phyloP scores from a whole-genome alignment of 2,113 vertebrate genomes.

The Dendrocopos noguchii region DNA sequence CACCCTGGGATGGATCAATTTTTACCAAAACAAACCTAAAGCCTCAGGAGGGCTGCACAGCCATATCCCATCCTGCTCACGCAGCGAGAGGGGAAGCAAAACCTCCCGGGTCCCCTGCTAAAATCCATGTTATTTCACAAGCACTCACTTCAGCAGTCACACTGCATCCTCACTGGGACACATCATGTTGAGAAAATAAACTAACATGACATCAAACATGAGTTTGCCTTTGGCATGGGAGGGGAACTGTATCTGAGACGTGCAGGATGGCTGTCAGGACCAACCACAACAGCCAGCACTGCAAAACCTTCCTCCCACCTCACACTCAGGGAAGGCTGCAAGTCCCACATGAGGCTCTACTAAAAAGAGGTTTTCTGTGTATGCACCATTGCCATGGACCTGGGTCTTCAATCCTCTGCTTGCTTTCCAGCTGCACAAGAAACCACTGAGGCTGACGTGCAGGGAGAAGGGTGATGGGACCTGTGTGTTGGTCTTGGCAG shows the following conservation, averaged over 20 bases:
- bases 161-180: background rate
- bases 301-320: background rate
- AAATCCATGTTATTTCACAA: background rate
- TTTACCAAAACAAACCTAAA: background rate
- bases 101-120: background rate
- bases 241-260: background rate
- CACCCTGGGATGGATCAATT: background rate
- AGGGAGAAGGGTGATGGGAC: background rate
- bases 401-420: background rate
- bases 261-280: constrained; percentile 2
- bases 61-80: background rate
- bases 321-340: background rate
- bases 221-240: background rate
- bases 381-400: rapidly evolving
- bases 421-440: background rate
- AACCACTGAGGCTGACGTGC: rapidly evolving
- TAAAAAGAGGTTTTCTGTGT: background rate
- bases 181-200: background rate
- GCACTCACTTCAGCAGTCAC: background rate
- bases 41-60: rapidly evolving
- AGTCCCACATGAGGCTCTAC: background rate
- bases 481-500: background rate
- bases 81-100: background rate
- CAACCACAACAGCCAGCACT: background rate
- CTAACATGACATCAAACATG: constrained; percentile 10